These are phyloP conservation scores for Hapalemur alaotrensis DNA, from an alignment of 2,797 vertebrate species.

Conservation along the genomic window DNA sequence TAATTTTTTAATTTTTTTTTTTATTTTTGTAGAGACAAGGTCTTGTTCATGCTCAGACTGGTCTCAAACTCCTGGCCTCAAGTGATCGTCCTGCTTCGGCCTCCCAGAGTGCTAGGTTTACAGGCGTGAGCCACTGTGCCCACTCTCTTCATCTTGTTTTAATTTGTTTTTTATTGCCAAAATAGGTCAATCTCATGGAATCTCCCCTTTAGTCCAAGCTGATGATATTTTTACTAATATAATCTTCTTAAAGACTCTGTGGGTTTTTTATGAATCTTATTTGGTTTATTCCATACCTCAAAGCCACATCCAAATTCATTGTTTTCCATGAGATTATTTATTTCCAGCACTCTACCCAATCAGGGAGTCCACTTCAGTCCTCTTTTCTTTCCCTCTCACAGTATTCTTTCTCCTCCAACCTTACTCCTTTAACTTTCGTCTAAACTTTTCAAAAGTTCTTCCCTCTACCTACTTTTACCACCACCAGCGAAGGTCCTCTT, in stretches of 20 bases:
- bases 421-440: background rate
- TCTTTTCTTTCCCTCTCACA: background rate
- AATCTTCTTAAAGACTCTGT: background rate
- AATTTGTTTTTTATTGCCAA: background rate
- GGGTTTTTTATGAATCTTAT: background rate
- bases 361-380: background rate
- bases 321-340: too few relatives aligned
- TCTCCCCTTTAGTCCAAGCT: background rate
- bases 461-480: background rate
- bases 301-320: background rate
- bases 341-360: background rate
- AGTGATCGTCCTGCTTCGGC: background rate
- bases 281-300: background rate
- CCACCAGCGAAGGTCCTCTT: background rate
- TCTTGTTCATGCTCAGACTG: background rate
- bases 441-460: background rate
- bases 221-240: background rate
- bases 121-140: background rate
- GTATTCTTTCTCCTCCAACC: background rate
- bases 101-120: background rate
- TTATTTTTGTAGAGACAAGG: background rate
- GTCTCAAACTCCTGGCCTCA: background rate
- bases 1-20: background rate
- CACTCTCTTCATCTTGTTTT: background rate
- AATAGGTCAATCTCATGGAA: too few relatives aligned